Percentiles rank a stretch among this genome's conserved stretches.
Conservation (phyloP, 1,140 invertebrate species). For the Parasteatoda tepidariorum region DNA sequence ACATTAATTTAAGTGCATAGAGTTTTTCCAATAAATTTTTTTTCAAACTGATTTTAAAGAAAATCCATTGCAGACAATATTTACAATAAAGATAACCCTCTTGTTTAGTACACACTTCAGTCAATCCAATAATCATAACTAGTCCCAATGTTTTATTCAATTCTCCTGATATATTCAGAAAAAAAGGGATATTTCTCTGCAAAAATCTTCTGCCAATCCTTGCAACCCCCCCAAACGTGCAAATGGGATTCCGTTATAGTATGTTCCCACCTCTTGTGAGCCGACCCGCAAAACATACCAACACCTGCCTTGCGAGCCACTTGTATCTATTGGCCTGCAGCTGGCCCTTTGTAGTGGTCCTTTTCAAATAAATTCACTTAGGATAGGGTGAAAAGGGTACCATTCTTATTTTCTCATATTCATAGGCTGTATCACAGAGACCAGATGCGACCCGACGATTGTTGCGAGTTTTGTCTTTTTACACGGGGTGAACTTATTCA, state of each 20-base stretch:
- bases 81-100: too few species aligned
- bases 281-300: conserved; percentile 39
- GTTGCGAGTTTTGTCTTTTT: conserved; percentile 48
- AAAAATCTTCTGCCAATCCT: conserved; percentile 20
- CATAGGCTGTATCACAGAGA: conserved; percentile 13
- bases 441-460: conserved; percentile 39
- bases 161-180: too few species aligned
- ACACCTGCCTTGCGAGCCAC: conserved; percentile 56
- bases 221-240: neutral
- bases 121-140: too few species aligned
- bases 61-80: too few species aligned
- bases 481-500: conserved; percentile 23
- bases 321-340: conserved; percentile 52
- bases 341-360: conserved; percentile 55
- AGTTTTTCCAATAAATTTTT: too few species aligned
- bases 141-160: too few species aligned
- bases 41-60: too few species aligned
- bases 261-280: conserved; percentile 36
- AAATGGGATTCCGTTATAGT: conserved; percentile 31
- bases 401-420: conserved; percentile 53
- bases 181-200: neutral
- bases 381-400: conserved; percentile 54
- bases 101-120: too few species aligned
- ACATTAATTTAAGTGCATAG: too few species aligned
- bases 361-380: conserved; percentile 54